phyloP scores from a whole-genome alignment of 2,113 vertebrate species.

The Myotis davidii region DNA sequence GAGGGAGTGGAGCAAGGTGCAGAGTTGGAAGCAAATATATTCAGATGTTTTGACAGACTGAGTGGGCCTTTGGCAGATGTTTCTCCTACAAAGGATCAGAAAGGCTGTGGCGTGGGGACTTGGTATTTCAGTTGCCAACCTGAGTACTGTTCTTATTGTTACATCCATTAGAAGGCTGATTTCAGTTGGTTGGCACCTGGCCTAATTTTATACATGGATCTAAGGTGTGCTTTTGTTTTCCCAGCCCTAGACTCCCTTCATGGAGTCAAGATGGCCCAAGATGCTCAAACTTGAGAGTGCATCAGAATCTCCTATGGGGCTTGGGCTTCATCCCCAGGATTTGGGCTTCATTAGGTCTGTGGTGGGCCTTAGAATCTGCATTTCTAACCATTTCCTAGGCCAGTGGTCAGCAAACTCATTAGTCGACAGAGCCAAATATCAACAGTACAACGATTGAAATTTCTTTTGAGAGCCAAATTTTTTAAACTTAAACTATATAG shows the following conservation, averaged over 20 bases:
- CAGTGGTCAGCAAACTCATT: too few species aligned
- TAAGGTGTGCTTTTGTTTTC: background rate
- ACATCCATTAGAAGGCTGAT: background rate
- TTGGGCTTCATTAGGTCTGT: background rate
- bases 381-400: background rate
- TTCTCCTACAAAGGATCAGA: slow-evolving; percentile 30
- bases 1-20: slow-evolving; percentile 60
- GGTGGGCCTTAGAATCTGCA: slow-evolving; percentile 14
- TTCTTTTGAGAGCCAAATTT: too few species aligned
- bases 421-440: too few species aligned
- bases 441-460: too few species aligned
- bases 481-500: too few species aligned
- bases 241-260: background rate
- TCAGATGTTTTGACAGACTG: slow-evolving; percentile 69
- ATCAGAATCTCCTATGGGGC: background rate
- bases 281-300: background rate
- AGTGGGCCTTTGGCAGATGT: slow-evolving; percentile 52
- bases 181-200: slow-evolving; percentile 13
- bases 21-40: slow-evolving; percentile 60
- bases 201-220: background rate
- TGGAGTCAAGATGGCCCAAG: background rate
- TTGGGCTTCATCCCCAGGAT: background rate
- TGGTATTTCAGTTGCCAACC: background rate
- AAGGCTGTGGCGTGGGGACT: background rate
- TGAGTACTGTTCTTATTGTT: slow-evolving; percentile 29